Base-by-base conservation (phyloP, 1,140 invertebrate genomes). In the Melanaphis sacchari region DNA sequence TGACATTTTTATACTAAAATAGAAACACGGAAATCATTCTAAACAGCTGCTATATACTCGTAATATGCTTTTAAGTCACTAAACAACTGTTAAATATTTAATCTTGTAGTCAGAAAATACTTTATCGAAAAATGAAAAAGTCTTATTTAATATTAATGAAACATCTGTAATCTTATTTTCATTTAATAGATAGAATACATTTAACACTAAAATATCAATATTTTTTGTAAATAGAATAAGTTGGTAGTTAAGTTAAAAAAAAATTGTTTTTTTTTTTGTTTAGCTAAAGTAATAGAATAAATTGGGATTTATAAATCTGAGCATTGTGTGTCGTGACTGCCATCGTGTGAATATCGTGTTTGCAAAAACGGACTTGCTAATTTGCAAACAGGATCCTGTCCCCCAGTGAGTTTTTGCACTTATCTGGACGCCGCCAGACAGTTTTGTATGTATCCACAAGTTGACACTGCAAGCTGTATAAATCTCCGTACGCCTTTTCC, bases 321-420 rank as follows among this genome's bases (percentile, higher is more conserved):
- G 21, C n/a, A 38, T 43, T 43, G 54, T 41, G 54, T 43, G 38
- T 66, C 89, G 59, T 41, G 38, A 92, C 76, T 38, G 43, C 31
- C 91, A 43, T 43, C 41, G 91, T 49, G 43, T 49, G 59, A 66
- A 43, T 43, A 91, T 91, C 54, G 52, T 76, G 91, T 92, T 82
- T 82, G 66, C 91, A 82, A 92, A 92, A 92, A 82, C 43, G 91
- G 76, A 92, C 38, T 92, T 82, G 91, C 91, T 92, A 92, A 92
- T 92, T 92, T 92, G 76, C 91, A 92, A 92, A 92, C 91, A 92
- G 76, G 91, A 92, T 82, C 66, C 31, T 91, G 59, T 91, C 90
- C 66, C 90, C 90, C 41, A 46, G 43, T 40, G n/a, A n/a, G 76
- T 92, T 92, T 82, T 92, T 92, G 76, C 91, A 92, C 91, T 92